A percentile compares a stretch with the other conserved stretches of the same genome.
Evolutionary conservation across 1,140 invertebrate genomes (phyloP).

Genomic region (Oncopeltus fasciatus): DNA sequence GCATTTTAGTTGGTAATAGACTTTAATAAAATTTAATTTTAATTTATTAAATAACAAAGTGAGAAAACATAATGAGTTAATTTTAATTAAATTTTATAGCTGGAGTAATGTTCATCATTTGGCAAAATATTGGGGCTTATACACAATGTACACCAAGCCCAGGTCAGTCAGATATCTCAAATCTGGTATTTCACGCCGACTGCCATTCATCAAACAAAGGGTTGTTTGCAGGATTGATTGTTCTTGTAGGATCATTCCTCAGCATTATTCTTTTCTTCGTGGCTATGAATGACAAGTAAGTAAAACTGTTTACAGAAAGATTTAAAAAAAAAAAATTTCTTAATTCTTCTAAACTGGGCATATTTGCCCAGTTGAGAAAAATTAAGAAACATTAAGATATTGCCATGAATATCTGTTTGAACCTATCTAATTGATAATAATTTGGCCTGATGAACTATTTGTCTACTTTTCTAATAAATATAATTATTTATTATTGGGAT

Average conservation of each 20-base stretch:
- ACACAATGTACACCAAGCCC: slow-evolving; percentile 16
- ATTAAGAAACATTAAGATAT: no score
- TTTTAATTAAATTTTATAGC: slow-evolving; percentile 32
- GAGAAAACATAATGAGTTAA: neutral
- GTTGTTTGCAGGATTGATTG: slow-evolving; percentile 47
- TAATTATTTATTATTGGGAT: no score
- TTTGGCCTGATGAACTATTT: no score
- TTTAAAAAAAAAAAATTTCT: no score
- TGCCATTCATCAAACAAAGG: slow-evolving; percentile 58
- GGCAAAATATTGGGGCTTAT: slow-evolving; percentile 47
- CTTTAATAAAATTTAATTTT: neutral
- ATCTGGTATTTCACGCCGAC: slow-evolving; percentile 49
- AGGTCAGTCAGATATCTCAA: slow-evolving; percentile 36
- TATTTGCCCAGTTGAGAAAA: no score
- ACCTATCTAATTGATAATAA: no score
- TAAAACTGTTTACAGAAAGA: no score
- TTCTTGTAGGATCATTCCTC: slow-evolving; percentile 45
- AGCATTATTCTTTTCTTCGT: slow-evolving; percentile 54
- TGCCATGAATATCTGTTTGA: no score
- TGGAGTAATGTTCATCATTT: slow-evolving; percentile 54
- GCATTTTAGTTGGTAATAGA: slow-evolving; percentile 47
- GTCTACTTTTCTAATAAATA: no score
- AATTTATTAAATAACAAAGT: no score
- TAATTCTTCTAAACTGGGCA: no score
- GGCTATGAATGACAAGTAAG: slow-evolving; percentile 38